Evolutionary conservation across 2,888 invertebrate genomes (phyloP), one percentile per base, ranked within the genome.

Genomic region (Ashinkailepas kermadecensis): DNA sequence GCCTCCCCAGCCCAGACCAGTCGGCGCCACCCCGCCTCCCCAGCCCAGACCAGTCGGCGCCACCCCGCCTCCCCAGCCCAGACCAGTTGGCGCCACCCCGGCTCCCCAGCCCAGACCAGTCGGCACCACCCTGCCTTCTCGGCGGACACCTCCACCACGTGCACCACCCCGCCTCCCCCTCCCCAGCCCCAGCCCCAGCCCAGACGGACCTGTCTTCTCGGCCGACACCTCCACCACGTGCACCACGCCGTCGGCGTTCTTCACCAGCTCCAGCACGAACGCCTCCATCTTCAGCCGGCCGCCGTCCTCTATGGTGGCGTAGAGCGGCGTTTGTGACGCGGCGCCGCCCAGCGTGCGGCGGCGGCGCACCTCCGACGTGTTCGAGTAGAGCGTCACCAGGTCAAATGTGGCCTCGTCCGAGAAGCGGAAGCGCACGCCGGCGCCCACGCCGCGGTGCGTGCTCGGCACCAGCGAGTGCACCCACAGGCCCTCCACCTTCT

Each of bases 391-490:
- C 9, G 74, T 74, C 21, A 74, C 21, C 21, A 74, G 74, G 74
- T 74, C 74, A 21, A 74, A 74, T 0, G 74, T 74, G 39, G 74
- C 56, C 56, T 56, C 74, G 21, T 74, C 74, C 15, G 21, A 21
- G 56, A 74, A 74, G 10, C 74, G 74, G 56, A 74, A 74, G 21
- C 74, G 74, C 54, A 74, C 74, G 54, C 74, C 74, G 9, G 74
- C 74, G n/a, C 74, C 74, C 10, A 74, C 74, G 21, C 74, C 74
- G 13, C 74, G 13, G 56, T 74, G 54, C 9, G 56, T n/a, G 56
- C 74, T 74, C 56, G 74, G 74, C 10, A 74, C 74, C 74, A 74
- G 74, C 2, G 74, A 74, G 56, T 74, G 74, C 56, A 74, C 74
- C 9, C 56, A 56, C 54, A 74, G 74, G 3, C 54, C 74, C 56